Percentiles rank a stretch among this genome's conserved stretches.
phyloP scores from a whole-genome alignment of 1,140 invertebrate genomes.

The Macrotrachela quadricornifera region DNA sequence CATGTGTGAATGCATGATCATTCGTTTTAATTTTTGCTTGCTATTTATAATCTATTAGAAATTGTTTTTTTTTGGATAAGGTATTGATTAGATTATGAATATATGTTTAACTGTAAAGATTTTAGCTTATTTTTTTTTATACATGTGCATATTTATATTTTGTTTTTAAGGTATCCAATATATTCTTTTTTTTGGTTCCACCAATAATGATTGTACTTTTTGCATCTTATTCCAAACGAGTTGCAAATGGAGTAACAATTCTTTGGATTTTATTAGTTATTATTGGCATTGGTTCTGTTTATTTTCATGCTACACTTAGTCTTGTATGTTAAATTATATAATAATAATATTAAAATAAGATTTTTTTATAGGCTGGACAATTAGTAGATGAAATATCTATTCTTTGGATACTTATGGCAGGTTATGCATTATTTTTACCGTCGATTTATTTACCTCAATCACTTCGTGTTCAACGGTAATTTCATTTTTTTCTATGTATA shows the following conservation, averaged over 20 bases:
- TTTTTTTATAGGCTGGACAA: conserved; percentile 34
- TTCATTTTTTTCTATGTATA: conserved; percentile 15
- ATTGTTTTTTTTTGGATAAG: too few relatives aligned
- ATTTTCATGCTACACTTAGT: conserved; percentile 58
- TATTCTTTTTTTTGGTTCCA: conserved; percentile 50
- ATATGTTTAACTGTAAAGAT: too few relatives aligned
- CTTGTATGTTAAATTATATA: conserved; percentile 31
- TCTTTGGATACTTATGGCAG: conserved; percentile 53
- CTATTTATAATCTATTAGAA: too few relatives aligned
- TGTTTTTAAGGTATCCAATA: conserved; percentile 46
- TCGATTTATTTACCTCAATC: conserved; percentile 44
- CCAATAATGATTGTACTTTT: conserved; percentile 52
- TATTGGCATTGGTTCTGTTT: conserved; percentile 53
- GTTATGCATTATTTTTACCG: conserved; percentile 49
- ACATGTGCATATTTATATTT: not conserved
- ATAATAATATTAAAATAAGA: too few relatives aligned
- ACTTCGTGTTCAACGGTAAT: conserved; percentile 41
- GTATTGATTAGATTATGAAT: too few relatives aligned
- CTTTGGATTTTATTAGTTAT: conserved; percentile 52
- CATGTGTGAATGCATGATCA: too few relatives aligned
- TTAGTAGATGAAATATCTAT: conserved; percentile 55
- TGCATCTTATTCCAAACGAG: conserved; percentile 46
- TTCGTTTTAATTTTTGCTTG: too few relatives aligned
- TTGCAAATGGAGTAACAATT: conserved; percentile 51
- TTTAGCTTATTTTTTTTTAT: too few relatives aligned